Evolutionary conservation across 2,888 invertebrate species (phyloP).

Genomic region (Drosophila meridionalis): DNA sequence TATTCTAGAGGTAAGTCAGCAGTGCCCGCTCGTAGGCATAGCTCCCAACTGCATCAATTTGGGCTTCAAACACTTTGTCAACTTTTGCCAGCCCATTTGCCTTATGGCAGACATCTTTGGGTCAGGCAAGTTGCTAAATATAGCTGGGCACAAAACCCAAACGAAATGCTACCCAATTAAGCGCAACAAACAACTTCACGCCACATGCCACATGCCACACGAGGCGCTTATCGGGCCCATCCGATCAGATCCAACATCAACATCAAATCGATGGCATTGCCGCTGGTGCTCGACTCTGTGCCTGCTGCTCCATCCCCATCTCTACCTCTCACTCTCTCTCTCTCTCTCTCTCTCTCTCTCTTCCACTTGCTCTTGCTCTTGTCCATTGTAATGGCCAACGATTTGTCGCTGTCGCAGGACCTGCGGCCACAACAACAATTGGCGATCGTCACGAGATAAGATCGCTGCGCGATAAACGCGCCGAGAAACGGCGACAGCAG

Average conservation of each 20-base stretch:
- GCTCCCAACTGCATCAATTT: neutral
- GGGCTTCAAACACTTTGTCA: constrained; percentile 11
- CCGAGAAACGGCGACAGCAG: constrained; percentile 61
- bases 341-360: neutral
- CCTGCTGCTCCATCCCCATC: neutral
- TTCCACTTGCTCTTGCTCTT: neutral
- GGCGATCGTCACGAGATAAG: constrained; percentile 71
- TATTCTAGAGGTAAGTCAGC: neutral
- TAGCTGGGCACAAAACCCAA: constrained; percentile 38
- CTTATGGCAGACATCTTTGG: constrained; percentile 53
- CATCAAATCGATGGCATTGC: constrained; percentile 64
- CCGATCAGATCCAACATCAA: constrained; percentile 66
- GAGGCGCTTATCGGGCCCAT: constrained; percentile 71
- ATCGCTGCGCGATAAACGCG: constrained; percentile 57
- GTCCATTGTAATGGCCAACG: constrained; percentile 78
- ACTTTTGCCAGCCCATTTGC: constrained; percentile 17
- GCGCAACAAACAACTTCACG: constrained; percentile 80
- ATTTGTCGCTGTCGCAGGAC: constrained; percentile 83
- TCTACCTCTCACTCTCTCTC: neutral
- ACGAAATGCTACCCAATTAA: constrained; percentile 72
- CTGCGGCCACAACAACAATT: constrained; percentile 71
- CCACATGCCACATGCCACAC: constrained; percentile 77
- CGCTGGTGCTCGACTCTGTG: constrained; percentile 22
- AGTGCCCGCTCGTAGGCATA: neutral
- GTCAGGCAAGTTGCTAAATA: constrained; percentile 64